These are phyloP conservation scores for Camponotus fellah DNA, from an alignment of 2,888 invertebrate genomes.

Conservation along the genomic window DNA sequence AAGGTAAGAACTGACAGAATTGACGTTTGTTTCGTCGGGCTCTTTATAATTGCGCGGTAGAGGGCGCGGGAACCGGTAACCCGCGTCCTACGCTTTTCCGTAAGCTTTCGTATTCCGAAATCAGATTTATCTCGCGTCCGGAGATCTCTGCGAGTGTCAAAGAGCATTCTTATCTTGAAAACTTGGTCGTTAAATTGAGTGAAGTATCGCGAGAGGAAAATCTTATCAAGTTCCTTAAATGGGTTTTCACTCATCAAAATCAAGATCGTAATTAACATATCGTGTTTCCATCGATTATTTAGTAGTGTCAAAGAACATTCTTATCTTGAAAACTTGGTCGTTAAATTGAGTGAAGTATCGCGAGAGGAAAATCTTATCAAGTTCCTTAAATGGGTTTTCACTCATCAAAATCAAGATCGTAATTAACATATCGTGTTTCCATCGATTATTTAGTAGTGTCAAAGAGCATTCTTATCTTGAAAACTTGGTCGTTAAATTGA, in stretches of 20 bases:
- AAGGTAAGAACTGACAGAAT: conserved; percentile 60
- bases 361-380: neutral
- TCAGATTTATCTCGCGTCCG: neutral
- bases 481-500: neutral
- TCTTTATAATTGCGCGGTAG: neutral
- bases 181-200: neutral
- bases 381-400: neutral
- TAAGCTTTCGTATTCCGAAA: neutral
- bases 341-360: neutral
- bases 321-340: neutral
- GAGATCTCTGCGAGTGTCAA: neutral
- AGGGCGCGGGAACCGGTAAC: neutral
- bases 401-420: neutral
- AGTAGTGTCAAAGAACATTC: neutral
- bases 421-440: neutral
- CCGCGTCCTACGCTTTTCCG: neutral
- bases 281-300: neutral
- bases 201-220: neutral
- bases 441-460: too few species aligned
- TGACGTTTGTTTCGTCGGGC: neutral
- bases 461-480: neutral
- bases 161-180: neutral
- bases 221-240: neutral
- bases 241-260: neutral
- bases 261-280: neutral